Base-by-base conservation (phyloP, 2,113 vertebrate species). In the Phalacrocorax carbo region DNA sequence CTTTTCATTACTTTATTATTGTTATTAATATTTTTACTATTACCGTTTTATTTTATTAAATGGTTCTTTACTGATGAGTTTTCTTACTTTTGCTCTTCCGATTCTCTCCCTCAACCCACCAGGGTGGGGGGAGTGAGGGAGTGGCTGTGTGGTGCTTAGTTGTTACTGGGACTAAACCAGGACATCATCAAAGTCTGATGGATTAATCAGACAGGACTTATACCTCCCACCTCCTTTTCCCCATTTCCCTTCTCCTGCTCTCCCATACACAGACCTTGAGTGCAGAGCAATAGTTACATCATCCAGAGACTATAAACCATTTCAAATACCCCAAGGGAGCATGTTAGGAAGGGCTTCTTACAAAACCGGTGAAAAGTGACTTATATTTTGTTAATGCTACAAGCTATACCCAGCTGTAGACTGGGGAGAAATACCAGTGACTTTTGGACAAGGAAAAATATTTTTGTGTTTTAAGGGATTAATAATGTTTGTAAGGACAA, bases 241-340 rank as follows among this genome's bases (percentile, higher is more conserved):
- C 9, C 3, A 0, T 75, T 93, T 60, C 49, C 13, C 18, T 75
- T 78, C 32, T 71, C 6, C 21, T 55, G 10, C 52, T 66, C 14
- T 46, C 30, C 13, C 0, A 1, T 36, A 38, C 27, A 65, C 29
- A 54, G 10, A 26, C 9, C 0, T 0, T 65, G 57, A 52, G 9
- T 32, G 10, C 40, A 64, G 12, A 90, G 62, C 20, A 83, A 40
- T 6, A 52, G 25, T 21, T 71, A 27, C 42, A 38, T 46, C 62
- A 89, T 8, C 2, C 3, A 5, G 20, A 82, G 34, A n/a, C 32
- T 85, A 72, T 18, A 20, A 55, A 52, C 3, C 36, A 60, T 15
- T 48, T 71, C 46, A 73, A 64, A 57, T 34, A 58, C 8, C 23
- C 44, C 9, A 57, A 0, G 3, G 32, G n/a, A 80, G 8, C 8